phyloP scores from a whole-genome alignment of 2,113 vertebrate genomes.

The Cariama cristata region DNA sequence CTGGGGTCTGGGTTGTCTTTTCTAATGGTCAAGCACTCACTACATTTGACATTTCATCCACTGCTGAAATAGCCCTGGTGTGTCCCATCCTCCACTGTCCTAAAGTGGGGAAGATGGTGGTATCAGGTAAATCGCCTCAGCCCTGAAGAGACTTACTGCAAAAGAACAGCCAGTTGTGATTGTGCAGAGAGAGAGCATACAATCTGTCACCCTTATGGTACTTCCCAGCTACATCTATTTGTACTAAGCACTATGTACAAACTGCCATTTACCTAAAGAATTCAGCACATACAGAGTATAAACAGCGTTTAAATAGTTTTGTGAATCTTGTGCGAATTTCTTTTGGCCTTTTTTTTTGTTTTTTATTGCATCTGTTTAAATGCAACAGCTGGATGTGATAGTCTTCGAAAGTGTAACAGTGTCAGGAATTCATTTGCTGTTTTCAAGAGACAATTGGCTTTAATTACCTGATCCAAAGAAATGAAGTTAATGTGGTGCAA shows the following conservation, averaged over 20 bases:
- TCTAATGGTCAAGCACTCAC: not conserved
- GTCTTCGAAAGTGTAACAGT: not conserved
- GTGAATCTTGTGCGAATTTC: not conserved
- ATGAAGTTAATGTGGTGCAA: conserved; percentile 28
- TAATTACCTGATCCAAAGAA: conserved; percentile 47
- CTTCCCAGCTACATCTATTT: not conserved
- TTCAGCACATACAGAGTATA: not conserved
- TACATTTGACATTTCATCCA: not conserved
- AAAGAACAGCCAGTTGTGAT: not conserved
- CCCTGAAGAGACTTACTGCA: fast-evolving
- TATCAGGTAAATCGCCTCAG: not conserved
- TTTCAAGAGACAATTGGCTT: conserved; percentile 46
- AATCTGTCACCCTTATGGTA: not conserved
- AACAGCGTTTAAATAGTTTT: not conserved
- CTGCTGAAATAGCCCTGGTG: not conserved
- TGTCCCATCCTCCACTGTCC: not conserved
- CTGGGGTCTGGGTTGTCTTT: not conserved
- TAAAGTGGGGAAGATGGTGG: not conserved
- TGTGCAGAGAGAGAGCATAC: not conserved
- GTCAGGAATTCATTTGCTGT: conserved; percentile 38
- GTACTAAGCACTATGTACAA: not conserved
- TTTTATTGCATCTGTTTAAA: not conserved
- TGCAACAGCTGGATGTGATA: not conserved
- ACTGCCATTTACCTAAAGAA: not conserved
- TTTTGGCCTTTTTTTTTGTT: too few relatives aligned